A percentile compares a stretch with the other conserved stretches of the same genome.
phyloP scores from a whole-genome alignment of 2,888 invertebrate genomes.

The Hydrotaea cyrtoneurina region DNA sequence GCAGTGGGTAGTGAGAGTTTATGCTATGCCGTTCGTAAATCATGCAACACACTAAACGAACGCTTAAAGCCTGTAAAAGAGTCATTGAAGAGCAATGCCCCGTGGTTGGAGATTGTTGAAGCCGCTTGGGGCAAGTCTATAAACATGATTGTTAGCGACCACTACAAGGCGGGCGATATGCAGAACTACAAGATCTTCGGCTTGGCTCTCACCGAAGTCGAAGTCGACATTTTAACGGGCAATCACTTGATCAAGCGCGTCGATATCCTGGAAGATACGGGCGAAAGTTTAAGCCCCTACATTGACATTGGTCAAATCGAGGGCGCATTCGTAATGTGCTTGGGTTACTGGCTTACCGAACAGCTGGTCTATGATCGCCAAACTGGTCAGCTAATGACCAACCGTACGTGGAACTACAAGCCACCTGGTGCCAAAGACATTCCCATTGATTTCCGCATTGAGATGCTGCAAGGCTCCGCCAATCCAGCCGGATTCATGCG shows the following conservation, averaged over 20 bases:
- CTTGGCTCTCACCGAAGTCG: constrained; percentile 85
- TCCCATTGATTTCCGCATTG: constrained; percentile 87
- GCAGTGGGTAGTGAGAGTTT: constrained; percentile 86
- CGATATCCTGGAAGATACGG: constrained; percentile 87
- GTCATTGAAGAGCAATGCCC: constrained; percentile 64
- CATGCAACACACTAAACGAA: constrained; percentile 84
- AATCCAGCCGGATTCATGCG: constrained; percentile 86
- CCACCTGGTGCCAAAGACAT: constrained; percentile 88
- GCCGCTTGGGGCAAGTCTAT: constrained; percentile 82
- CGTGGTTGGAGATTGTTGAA: constrained; percentile 83
- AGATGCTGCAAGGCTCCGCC: constrained; percentile 84
- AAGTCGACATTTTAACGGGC: constrained; percentile 90
- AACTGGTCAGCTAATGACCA: constrained; percentile 86
- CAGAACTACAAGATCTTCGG: constrained; percentile 85
- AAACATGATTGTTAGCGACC: constrained; percentile 83
- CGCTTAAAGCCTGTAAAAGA: constrained; percentile 83
- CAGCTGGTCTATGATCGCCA: constrained; percentile 84
- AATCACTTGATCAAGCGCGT: constrained; percentile 85
- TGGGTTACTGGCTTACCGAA: constrained; percentile 89
- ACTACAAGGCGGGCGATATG: constrained; percentile 82
- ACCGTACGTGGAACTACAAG: constrained; percentile 90
- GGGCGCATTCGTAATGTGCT: constrained; percentile 88
- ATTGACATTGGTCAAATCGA: constrained; percentile 88
- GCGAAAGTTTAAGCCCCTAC: constrained; percentile 86
- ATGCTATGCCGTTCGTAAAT: constrained; percentile 83